Base-by-base conservation (phyloP, 2,113 vertebrate species). In the Egretta garzetta region DNA sequence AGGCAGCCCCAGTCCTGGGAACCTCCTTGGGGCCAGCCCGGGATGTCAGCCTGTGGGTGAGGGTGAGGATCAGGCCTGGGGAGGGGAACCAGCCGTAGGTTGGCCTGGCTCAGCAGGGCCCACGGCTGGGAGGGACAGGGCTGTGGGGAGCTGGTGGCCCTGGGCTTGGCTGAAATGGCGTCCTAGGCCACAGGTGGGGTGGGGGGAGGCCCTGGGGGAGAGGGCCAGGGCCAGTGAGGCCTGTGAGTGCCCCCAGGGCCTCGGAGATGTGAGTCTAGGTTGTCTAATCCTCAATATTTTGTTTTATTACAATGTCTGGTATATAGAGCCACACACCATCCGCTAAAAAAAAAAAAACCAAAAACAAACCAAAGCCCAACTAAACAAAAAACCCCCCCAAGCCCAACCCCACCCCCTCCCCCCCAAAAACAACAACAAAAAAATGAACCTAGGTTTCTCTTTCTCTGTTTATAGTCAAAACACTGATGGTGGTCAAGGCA, bases 51-150 rank as follows among this genome's bases (percentile, higher is more conserved):
- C 19, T 23, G 33, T 10, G 62, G 7, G 1, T 21, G 35, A 37
- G 39, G 32, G 9, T 28, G 11, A 26, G 4, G 12, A 21, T n/a
- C 1, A 1, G 37, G 23, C 16, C 15, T 2, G 4, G 39, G 9
- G 24, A 22, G 30, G 23, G 6, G 4, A 75, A 3, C 21, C 0
- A 14, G 23, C 21, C 1, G 0, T 6, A 9, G 5, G 39, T 4
- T 24, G 35, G 21, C 7, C 8, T 3, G 17, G 28, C 12, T 47
- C 9, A 5, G 3, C 10, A 3, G 12, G 12, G n/a, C 33, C 27
- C 4, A 1, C 0, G 8, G 16, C 59, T 64, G 33, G 14, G 9
- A 16, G 18, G 41, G 35, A 70, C 12, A 7, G n/a, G 27, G 24
- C n/a, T 77, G 9, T 37, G 43, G 17, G 24, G 33, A 70, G 28